Conservation (phyloP, 2,113 vertebrate genomes). For the Python bivittatus region DNA sequence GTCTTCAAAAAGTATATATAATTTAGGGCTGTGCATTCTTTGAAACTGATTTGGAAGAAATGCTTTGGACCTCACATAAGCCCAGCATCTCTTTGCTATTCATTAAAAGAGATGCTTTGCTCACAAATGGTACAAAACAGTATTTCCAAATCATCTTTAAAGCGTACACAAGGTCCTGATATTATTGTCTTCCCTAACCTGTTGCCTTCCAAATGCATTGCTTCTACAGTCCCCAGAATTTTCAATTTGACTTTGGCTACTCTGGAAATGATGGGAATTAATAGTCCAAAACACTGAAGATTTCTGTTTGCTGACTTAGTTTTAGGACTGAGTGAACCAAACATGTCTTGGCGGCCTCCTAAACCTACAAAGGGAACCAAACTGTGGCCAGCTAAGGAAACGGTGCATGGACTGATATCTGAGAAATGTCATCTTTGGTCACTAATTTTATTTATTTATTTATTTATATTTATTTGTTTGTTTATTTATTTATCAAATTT, state of each 20-base stretch:
- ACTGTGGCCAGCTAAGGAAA: background rate
- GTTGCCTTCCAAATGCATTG: background rate
- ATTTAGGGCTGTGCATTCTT: background rate
- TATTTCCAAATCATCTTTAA: background rate
- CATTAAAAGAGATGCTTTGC: background rate
- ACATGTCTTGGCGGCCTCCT: background rate
- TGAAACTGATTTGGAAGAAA: background rate
- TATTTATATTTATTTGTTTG: too few species aligned
- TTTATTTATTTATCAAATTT: too few species aligned
- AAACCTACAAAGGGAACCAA: background rate
- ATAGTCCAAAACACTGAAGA: background rate
- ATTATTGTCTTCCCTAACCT: too few species aligned
- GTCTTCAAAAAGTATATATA: background rate
- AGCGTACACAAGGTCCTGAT: background rate
- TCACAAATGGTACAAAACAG: background rate
- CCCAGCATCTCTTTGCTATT: background rate
- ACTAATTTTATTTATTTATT: too few species aligned
- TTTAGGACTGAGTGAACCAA: background rate
- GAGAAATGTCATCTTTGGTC: background rate
- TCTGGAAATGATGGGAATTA: background rate
- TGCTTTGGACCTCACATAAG: background rate
- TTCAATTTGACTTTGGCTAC: background rate
- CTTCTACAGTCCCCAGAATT: background rate
- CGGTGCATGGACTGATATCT: background rate
- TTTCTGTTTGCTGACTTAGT: background rate